Evolutionary conservation across 2,113 vertebrate species (phyloP).

Genomic region (Edolisoma coerulescens): DNA sequence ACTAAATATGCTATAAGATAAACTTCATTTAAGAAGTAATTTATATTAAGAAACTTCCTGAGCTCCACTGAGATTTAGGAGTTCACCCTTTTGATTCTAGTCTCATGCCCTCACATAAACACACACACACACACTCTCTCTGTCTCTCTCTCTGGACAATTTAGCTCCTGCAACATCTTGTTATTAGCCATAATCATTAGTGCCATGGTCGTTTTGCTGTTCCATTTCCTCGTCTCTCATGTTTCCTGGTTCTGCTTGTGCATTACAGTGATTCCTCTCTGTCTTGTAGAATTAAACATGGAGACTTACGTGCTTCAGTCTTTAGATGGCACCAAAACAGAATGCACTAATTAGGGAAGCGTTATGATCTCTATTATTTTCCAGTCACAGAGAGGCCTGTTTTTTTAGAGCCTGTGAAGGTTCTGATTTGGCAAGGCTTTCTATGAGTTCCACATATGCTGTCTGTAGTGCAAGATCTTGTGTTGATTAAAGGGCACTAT

Average conservation of each 20-base stretch:
- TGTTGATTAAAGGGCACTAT: not conserved
- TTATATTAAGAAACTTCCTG: not conserved
- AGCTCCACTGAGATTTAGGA: not conserved
- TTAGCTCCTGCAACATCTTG: not conserved
- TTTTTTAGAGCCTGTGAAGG: not conserved
- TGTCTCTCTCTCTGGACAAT: not conserved
- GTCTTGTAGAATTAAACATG: not conserved
- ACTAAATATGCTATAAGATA: not conserved
- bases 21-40: not conserved
- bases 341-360: slow-evolving; percentile 36
- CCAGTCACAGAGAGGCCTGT: not conserved
- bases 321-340: slow-evolving; percentile 62
- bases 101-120: too few relatives aligned
- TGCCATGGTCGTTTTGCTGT: not conserved
- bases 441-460: not conserved
- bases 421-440: not conserved
- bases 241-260: not conserved
- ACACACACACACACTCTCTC: accelerated
- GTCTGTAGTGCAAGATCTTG: not conserved
- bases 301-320: slow-evolving; percentile 39
- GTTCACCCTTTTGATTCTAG: not conserved
- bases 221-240: not conserved
- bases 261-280: not conserved
- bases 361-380: not conserved
- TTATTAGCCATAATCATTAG: not conserved